Evolutionary conservation across 2,797 vertebrate genomes (phyloP).

Genomic region (Mionectes olivaceus): DNA sequence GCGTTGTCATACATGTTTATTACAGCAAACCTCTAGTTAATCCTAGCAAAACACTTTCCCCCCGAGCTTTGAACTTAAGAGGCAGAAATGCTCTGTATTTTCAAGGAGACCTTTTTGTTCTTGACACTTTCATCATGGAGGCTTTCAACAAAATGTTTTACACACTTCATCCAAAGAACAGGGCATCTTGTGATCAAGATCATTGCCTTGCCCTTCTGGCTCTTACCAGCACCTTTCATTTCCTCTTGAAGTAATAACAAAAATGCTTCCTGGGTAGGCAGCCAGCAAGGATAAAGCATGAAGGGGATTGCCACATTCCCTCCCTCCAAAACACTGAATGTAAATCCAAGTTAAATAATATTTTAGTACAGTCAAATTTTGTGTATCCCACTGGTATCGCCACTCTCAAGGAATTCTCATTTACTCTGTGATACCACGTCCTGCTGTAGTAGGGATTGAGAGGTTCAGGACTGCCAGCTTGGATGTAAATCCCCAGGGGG

Average conservation of each 20-base stretch:
- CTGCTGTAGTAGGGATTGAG: conserved; percentile 57
- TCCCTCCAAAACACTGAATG: conserved; percentile 48
- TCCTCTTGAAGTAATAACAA: conserved; percentile 66
- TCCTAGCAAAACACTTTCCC: conserved; percentile 58
- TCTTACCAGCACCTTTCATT: conserved; percentile 72
- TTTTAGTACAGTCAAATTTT: neutral
- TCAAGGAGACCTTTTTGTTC: conserved; percentile 63
- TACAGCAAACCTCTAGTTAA: conserved; percentile 61
- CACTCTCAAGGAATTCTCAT: neutral
- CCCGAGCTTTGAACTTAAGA: conserved; percentile 67
- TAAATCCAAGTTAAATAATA: neutral
- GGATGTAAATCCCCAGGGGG: conserved; percentile 44
- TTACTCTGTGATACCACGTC: neutral
- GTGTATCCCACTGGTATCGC: neutral
- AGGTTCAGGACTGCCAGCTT: conserved; percentile 56
- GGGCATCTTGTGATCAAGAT: conserved; percentile 62
- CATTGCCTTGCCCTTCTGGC: conserved; percentile 76
- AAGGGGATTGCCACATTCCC: neutral
- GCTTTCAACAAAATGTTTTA: conserved; percentile 77
- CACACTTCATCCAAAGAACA: conserved; percentile 77
- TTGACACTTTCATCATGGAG: conserved; percentile 76
- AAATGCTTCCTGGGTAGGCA: conserved; percentile 67
- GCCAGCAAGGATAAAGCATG: conserved; percentile 52
- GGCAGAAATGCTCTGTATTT: conserved; percentile 55
- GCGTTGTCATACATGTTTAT: conserved; percentile 49